Evolutionary conservation across 2,888 invertebrate species (phyloP).

Genomic region (Habrosyne pyritoides): DNA sequence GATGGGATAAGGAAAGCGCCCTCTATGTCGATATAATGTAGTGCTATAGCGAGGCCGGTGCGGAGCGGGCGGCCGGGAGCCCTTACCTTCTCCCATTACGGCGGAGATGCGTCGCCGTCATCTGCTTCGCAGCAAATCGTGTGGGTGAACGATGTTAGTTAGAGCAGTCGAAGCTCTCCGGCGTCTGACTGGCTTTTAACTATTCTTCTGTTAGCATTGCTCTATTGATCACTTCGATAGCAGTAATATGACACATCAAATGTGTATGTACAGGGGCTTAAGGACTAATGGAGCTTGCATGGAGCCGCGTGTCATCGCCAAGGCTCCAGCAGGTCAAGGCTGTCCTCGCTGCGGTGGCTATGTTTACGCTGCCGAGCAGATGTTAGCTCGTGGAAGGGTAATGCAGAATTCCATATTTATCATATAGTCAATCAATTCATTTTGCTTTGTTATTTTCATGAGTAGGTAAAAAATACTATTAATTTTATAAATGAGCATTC

Average conservation of each 20-base stretch:
- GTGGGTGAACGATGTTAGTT: conserved; percentile 70
- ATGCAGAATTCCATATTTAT: conserved; percentile 58
- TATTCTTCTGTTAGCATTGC: conserved; percentile 75
- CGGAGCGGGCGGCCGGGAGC: conserved; percentile 82
- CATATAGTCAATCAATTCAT: background rate
- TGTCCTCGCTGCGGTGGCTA: conserved; percentile 95
- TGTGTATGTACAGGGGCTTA: conserved; percentile 66
- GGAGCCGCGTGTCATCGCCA: conserved; percentile 89
- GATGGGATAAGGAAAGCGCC: conserved; percentile 91
- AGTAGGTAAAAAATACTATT: background rate
- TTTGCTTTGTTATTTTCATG: background rate
- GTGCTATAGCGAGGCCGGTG: conserved; percentile 70
- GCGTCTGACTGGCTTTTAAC: conserved; percentile 76
- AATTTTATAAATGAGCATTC: background rate
- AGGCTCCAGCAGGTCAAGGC: conserved; percentile 93
- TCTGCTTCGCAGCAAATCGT: conserved; percentile 75
- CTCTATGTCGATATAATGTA: conserved; percentile 78
- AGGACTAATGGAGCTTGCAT: conserved; percentile 85
- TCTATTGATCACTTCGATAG: conserved; percentile 40
- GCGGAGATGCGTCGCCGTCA: conserved; percentile 82
- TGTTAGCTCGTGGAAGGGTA: conserved; percentile 95
- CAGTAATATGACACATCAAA: conserved; percentile 41
- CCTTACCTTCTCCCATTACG: conserved; percentile 84
- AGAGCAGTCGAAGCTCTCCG: conserved; percentile 62
- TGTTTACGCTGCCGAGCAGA: conserved; percentile 96